These are phyloP conservation scores for Chrysolina haemoptera DNA, from an alignment of 2,888 invertebrate genomes.

Conservation along the genomic window DNA sequence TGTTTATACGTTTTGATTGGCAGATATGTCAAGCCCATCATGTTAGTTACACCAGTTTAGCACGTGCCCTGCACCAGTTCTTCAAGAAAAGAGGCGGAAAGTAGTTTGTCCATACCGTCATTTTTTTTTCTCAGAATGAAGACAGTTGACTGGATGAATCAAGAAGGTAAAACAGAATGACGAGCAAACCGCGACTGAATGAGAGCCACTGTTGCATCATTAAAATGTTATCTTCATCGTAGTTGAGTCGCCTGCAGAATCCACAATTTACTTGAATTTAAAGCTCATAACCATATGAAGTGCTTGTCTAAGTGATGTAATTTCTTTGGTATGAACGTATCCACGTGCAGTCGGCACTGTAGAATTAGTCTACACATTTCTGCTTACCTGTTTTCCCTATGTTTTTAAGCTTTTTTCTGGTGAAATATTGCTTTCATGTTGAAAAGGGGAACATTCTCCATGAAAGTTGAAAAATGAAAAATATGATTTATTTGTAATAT, in stretches of 20 bases:
- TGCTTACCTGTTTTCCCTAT: neutral
- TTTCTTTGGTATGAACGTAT: neutral
- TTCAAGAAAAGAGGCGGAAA: neutral
- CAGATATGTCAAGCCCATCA: conserved; percentile 54
- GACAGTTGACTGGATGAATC: neutral
- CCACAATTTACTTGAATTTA: neutral
- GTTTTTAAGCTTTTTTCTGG: too few species aligned
- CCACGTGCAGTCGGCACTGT: too few species aligned
- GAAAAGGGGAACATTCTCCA: too few species aligned
- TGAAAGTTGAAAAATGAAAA: too few species aligned
- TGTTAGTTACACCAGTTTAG: conserved; percentile 51
- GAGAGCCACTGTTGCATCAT: neutral
- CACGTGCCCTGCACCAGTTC: conserved; percentile 44
- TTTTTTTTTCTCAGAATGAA: neutral
- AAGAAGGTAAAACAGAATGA: neutral
- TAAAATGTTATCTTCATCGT: neutral
- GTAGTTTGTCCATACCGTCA: neutral
- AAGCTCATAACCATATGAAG: neutral
- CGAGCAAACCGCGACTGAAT: neutral
- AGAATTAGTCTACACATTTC: neutral
- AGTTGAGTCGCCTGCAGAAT: neutral
- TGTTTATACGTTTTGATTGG: conserved; percentile 50
- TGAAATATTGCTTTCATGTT: too few species aligned
- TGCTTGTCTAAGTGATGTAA: conserved; percentile 3
- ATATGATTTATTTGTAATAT: too few species aligned